These are phyloP conservation scores for Pristis pectinata DNA, from an alignment of 2,797 vertebrate genomes.

Conservation along the genomic window DNA sequence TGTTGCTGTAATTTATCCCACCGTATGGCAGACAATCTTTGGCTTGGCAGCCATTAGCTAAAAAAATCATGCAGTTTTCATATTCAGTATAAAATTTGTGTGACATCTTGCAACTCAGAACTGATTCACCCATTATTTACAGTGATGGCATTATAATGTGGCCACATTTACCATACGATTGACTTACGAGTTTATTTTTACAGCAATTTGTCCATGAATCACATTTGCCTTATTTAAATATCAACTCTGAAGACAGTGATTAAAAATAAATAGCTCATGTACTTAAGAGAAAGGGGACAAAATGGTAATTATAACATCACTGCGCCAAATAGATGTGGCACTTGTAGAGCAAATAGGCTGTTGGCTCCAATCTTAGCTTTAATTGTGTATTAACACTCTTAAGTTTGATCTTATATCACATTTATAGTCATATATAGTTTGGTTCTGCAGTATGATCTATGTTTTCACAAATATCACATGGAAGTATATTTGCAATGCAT, in stretches of 20 bases:
- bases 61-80: not conserved
- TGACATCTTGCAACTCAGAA: not conserved
- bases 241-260: not conserved
- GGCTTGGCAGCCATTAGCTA: not conserved
- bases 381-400: conserved; percentile 15
- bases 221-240: conserved; percentile 13
- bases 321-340: not conserved
- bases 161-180: not conserved
- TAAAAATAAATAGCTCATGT: conserved; percentile 11
- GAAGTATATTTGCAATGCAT: not conserved
- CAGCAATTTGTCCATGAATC: not conserved
- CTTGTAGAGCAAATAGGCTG: not conserved
- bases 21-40: not conserved
- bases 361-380: not conserved
- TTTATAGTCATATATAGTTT: not conserved
- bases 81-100: not conserved
- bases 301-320: conserved; percentile 6
- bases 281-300: conserved; percentile 26
- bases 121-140: conserved; percentile 1
- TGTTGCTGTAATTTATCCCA: not conserved
- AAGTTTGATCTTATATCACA: not conserved
- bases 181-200: not conserved
- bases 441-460: not conserved
- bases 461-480: not conserved
- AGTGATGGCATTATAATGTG: not conserved